Conservation (phyloP, 1,140 invertebrate genomes). For the Bombus affinis region DNA sequence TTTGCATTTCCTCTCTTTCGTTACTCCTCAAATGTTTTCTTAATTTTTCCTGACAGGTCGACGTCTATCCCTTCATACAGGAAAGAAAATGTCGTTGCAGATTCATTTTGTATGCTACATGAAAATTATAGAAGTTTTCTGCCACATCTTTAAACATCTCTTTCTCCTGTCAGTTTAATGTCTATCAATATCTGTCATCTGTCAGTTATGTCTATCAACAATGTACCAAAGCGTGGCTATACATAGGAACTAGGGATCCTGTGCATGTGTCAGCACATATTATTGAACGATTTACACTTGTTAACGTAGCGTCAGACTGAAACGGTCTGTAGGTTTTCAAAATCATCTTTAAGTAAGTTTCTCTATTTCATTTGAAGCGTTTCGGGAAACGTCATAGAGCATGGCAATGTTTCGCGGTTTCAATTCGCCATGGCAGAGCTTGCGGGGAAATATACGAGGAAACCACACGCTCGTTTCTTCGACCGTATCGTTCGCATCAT, state of each 20-base stretch:
- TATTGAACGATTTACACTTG: background rate
- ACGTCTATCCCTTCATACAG: background rate
- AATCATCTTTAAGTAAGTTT: too few species aligned
- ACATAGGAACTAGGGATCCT: background rate
- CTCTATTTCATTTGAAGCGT: too few species aligned
- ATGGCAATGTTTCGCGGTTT: background rate
- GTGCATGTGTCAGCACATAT: background rate
- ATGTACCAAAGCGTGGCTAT: background rate
- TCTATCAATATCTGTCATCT: background rate
- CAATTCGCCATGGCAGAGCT: background rate
- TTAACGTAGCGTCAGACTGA: too few species aligned
- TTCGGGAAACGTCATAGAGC: too few species aligned
- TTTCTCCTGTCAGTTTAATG: background rate
- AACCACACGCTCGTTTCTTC: background rate
- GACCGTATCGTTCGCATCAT: constrained; percentile 20
- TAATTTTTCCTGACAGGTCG: background rate
- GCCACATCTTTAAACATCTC: background rate
- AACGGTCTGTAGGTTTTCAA: too few species aligned
- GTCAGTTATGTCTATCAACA: background rate
- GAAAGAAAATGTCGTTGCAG: background rate
- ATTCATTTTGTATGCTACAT: background rate
- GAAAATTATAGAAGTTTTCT: too few species aligned
- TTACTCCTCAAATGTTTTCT: background rate
- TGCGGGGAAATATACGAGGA: constrained; percentile 17
- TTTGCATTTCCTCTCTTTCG: constrained; percentile 29